phyloP scores from a whole-genome alignment of 2,888 invertebrate species.

The Euzophera pinguis region DNA sequence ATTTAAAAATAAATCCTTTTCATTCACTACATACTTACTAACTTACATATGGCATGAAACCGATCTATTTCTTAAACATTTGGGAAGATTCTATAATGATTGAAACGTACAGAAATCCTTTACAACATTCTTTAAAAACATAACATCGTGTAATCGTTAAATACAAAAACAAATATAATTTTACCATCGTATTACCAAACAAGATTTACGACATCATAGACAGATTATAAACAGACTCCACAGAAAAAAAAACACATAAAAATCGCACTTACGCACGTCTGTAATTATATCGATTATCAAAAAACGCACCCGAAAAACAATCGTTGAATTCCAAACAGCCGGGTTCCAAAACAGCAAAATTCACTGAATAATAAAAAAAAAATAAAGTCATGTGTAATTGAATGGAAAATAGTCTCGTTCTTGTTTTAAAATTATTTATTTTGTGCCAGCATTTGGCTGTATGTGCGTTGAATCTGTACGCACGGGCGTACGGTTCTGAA shows the following conservation, averaged over 20 bases:
- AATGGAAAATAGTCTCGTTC: slow-evolving; percentile 10
- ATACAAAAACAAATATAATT: neutral
- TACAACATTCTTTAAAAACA: neutral
- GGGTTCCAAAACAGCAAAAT: slow-evolving; percentile 2
- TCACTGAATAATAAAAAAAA: slow-evolving; percentile 20
- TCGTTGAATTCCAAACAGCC: neutral
- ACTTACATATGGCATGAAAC: no score
- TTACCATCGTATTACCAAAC: neutral
- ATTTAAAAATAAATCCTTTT: no score
- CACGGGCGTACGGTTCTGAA: slow-evolving; percentile 43
- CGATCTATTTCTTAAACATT: no score
- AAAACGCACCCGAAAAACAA: slow-evolving; percentile 36
- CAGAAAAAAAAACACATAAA: neutral
- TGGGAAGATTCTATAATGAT: no score
- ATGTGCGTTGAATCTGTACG: slow-evolving; percentile 27
- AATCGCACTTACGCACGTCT: slow-evolving; percentile 17
- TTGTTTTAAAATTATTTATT: slow-evolving; percentile 23
- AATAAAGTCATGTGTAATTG: neutral
- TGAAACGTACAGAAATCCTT: no score
- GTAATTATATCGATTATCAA: slow-evolving; percentile 37
- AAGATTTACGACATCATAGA: neutral
- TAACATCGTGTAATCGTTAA: neutral
- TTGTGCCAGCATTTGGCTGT: slow-evolving; percentile 23
- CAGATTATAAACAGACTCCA: neutral
- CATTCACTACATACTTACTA: no score